Base-by-base conservation (phyloP, 1,140 invertebrate species). In the Phortica variegata region DNA sequence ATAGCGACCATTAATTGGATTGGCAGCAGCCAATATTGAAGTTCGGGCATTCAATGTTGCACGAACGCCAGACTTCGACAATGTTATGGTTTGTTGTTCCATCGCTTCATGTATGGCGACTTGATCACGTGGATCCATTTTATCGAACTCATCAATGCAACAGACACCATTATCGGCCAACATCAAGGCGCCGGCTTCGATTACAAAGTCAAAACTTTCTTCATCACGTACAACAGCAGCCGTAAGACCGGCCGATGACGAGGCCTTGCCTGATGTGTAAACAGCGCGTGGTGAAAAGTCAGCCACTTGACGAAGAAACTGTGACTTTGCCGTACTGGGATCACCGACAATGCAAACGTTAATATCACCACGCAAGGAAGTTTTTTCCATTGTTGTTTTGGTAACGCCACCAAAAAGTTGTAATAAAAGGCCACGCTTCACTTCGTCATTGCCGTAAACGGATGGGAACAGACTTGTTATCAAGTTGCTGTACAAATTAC, bases 31-130 rank as follows among this genome's bases (percentile, higher is more conserved):
- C 34, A 99, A 78, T 62, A 99, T 99, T 0, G 96, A 98, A 1
- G 97, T 97, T 41, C 96, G 80, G 0, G 97, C 97, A 81, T 99
- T 99, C 12, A 99, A 79, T 0, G 97, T 98, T 1, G 97, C 94
- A 72, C 95, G 86, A 0, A 99, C 93, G 38, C 97, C 97, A 44
- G 97, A 97, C 83, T 99, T 98, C 0, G 97, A 96, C 43, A 99
- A 86, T 1, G 95, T 97, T 69, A 99, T 99, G 0, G 97, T 99
- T 78, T 99, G 97, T 73, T 99, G 97, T 83, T 99, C 97, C 97
- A 99, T 99, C 38, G 97, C 97, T 82, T 99, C 97, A 78, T 99
- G 97, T 71, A 98, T 99, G 19, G 97, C 97, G 5, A 99, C 95
- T 78, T 98, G 96, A 83, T 99, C 97, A 49, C 87, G 85, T 1